A percentile compares a stretch with the other conserved stretches of the same genome.
Evolutionary conservation across 92 coral and sea anemone genomes (phyloP).

Genomic region (Bergia sp.): DNA sequence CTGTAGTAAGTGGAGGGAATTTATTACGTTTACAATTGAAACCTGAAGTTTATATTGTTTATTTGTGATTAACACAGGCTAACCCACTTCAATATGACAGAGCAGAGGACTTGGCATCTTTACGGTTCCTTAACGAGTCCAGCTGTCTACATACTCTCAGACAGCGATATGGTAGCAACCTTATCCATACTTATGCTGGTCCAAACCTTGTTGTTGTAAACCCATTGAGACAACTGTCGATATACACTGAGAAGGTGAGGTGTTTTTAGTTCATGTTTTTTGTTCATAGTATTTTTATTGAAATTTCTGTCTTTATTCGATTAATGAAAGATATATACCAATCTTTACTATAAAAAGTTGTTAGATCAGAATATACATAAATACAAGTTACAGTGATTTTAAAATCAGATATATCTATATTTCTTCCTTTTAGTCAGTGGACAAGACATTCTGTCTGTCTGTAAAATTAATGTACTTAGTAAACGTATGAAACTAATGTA

Average conservation of each 20-base stretch:
- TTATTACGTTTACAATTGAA: neutral
- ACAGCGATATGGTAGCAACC: slow-evolving; percentile 95
- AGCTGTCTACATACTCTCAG: slow-evolving; percentile 97
- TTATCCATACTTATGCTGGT: slow-evolving; percentile 96
- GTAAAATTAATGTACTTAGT: too few species aligned
- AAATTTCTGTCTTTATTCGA: too few species aligned
- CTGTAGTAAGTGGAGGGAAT: neutral
- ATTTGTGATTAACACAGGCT: slow-evolving; percentile 62
- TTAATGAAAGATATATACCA: too few species aligned
- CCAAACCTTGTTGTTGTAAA: slow-evolving; percentile 89
- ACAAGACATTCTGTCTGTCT: too few species aligned
- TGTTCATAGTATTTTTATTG: too few species aligned
- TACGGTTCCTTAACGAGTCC: slow-evolving; percentile 95
- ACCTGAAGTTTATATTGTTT: neutral
- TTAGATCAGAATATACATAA: too few species aligned
- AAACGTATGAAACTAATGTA: too few species aligned
- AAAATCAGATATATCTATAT: too few species aligned
- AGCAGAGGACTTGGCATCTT: slow-evolving; percentile 97
- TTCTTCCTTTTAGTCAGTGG: too few species aligned
- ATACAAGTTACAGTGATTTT: too few species aligned
- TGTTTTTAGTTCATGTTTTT: too few species aligned
- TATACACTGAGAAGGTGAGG: slow-evolving; percentile 88
- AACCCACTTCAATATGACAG: slow-evolving; percentile 97
- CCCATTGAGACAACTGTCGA: slow-evolving; percentile 80
- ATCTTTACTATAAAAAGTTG: too few species aligned